Conservation (phyloP, 2,797 vertebrate genomes). For the Fistularia tabacaria region DNA sequence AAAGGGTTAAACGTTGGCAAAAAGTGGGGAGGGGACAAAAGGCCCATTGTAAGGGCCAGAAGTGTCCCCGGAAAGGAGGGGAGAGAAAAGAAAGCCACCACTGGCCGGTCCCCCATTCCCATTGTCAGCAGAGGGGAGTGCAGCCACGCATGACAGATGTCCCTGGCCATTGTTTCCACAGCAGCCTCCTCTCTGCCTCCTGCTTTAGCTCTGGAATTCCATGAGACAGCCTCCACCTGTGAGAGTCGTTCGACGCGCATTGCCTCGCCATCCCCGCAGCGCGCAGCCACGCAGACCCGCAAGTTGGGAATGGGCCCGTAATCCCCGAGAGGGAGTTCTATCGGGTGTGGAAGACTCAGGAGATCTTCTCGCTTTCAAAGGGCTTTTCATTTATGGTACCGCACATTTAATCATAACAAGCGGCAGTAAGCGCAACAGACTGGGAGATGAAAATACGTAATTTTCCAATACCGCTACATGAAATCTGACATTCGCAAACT, state of each 20-base stretch:
- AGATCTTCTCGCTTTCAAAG: conserved; percentile 41
- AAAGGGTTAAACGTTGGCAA: conserved; percentile 78
- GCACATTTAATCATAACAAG: conserved; percentile 7
- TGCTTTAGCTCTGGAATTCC: conserved; percentile 71
- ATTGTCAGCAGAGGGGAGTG: conserved; percentile 77
- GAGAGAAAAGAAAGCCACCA: conserved; percentile 78
- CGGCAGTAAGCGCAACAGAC: conserved; percentile 4
- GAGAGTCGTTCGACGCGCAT: conserved; percentile 41
- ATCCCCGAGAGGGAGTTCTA: conserved; percentile 31
- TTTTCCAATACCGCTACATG: conserved; percentile 9
- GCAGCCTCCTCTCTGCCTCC: conserved; percentile 74
- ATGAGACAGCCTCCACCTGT: conserved; percentile 59
- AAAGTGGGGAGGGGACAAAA: conserved; percentile 75
- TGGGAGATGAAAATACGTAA: not conserved
- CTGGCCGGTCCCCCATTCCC: conserved; percentile 69
- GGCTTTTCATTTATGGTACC: conserved; percentile 28
- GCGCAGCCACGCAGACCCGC: conserved; percentile 19
- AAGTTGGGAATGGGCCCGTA: conserved; percentile 25
- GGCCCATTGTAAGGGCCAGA: conserved; percentile 74
- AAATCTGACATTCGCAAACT: conserved; percentile 45
- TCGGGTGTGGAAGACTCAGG: conserved; percentile 38
- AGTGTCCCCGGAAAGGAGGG: conserved; percentile 79
- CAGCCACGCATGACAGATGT: conserved; percentile 84
- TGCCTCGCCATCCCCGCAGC: conserved; percentile 8
- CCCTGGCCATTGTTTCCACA: conserved; percentile 72